Conservation (phyloP, 2,113 vertebrate species). For the Empidonax alnorum region DNA sequence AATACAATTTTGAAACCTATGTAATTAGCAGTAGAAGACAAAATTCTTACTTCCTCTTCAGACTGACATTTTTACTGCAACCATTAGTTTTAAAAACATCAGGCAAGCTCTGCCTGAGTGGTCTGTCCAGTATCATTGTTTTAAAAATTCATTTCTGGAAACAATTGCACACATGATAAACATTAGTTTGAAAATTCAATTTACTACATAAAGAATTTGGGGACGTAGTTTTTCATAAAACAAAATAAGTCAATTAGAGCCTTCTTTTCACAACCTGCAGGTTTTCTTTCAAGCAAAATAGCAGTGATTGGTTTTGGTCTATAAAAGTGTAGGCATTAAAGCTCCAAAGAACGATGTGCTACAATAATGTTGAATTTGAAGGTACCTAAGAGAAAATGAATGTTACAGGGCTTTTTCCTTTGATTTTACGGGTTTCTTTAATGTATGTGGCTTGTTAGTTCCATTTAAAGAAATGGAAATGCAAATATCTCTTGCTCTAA, state of each 20-base stretch:
- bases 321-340: slow-evolving; percentile 6
- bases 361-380: slow-evolving; percentile 3
- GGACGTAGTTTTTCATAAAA: background rate
- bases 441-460: background rate
- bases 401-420: background rate
- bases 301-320: background rate
- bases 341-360: background rate
- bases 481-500: background rate
- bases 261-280: background rate
- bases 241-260: slow-evolving; percentile 17
- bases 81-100: background rate
- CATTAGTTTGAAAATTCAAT: slow-evolving; percentile 18
- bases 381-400: slow-evolving; percentile 6
- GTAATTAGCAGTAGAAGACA: background rate
- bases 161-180: slow-evolving; percentile 6
- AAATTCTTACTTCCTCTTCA: slow-evolving; percentile 20
- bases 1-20: background rate
- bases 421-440: slow-evolving; percentile 7
- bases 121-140: slow-evolving; percentile 7
- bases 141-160: slow-evolving; percentile 13
- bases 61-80: background rate
- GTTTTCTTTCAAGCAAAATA: slow-evolving; percentile 34
- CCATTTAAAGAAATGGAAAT: background rate
- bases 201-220: slow-evolving; percentile 16
- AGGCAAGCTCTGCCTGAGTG: background rate